These are phyloP conservation scores for Cyprinodon brontotheroides DNA, from an alignment of 2,113 vertebrate genomes.

Conservation along the genomic window DNA sequence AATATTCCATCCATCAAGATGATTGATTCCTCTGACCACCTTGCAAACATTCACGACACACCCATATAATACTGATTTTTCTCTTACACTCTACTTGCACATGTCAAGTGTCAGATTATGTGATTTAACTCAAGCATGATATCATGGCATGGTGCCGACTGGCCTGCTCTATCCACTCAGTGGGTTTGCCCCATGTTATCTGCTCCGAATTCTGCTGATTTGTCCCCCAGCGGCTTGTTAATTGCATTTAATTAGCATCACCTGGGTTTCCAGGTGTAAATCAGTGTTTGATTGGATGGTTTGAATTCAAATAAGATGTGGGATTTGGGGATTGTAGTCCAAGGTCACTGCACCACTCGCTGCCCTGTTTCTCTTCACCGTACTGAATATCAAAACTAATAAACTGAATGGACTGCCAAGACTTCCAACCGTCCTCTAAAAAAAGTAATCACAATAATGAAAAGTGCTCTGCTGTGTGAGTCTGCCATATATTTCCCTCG, in stretches of 20 bases:
- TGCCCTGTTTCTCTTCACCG: conserved; percentile 17
- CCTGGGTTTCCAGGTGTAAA: conserved; percentile 36
- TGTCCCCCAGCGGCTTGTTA: conserved; percentile 12
- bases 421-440: conserved; percentile 28
- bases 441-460: conserved; percentile 56
- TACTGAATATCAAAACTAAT: conserved; percentile 41
- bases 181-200: conserved; percentile 19
- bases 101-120: neutral
- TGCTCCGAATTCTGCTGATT: conserved; percentile 3
- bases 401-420: conserved; percentile 20
- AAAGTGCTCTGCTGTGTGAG: conserved; percentile 44
- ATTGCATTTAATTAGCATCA: conserved; percentile 46
- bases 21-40: conserved; percentile 44
- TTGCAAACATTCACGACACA: conserved; percentile 19
- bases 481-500: conserved; percentile 54
- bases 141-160: conserved; percentile 30
- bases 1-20: conserved; percentile 37
- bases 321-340: conserved; percentile 17
- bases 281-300: conserved; percentile 19
- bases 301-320: conserved; percentile 28
- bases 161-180: conserved; percentile 5
- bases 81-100: conserved; percentile 9
- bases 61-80: conserved; percentile 30
- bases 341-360: conserved; percentile 29
- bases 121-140: conserved; percentile 35